A percentile compares a stretch with the other conserved stretches of the same genome.
Conservation (phyloP, 2,113 vertebrate species). For the Chionis minor region DNA sequence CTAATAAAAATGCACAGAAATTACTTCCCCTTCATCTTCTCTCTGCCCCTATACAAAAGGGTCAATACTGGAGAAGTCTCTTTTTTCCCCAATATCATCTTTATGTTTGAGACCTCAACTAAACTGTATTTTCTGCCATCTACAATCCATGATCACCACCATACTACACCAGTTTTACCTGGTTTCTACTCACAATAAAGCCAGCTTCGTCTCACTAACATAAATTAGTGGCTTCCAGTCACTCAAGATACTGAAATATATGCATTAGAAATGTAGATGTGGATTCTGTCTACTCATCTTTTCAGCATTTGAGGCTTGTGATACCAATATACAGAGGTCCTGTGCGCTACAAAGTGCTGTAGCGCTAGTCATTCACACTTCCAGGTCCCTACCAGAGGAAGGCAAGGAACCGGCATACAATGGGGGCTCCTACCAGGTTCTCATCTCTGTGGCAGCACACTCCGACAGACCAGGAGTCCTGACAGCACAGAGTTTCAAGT, state of each 20-base stretch:
- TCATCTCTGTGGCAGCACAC: background rate
- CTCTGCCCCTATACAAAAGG: background rate
- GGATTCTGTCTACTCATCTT: background rate
- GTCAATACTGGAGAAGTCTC: background rate
- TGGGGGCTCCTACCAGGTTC: background rate
- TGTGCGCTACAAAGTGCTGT: background rate
- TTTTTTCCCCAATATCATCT: background rate
- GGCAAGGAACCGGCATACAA: background rate
- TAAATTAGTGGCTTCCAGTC: background rate
- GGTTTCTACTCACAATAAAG: background rate
- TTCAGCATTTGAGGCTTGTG: background rate
- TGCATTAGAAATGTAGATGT: background rate
- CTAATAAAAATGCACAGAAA: background rate
- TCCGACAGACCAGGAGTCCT: slow-evolving; percentile 1
- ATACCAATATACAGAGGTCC: background rate
- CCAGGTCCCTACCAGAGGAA: background rate
- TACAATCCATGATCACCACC: background rate
- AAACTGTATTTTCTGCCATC: background rate
- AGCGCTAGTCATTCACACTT: background rate
- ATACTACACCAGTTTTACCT: background rate
- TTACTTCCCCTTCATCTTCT: background rate
- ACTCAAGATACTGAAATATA: background rate
- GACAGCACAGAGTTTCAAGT: slow-evolving; percentile 2
- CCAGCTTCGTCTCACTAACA: background rate
- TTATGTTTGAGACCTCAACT: background rate